Base-by-base conservation (phyloP, 2,888 invertebrate genomes). In the Lacanobia oleracea region DNA sequence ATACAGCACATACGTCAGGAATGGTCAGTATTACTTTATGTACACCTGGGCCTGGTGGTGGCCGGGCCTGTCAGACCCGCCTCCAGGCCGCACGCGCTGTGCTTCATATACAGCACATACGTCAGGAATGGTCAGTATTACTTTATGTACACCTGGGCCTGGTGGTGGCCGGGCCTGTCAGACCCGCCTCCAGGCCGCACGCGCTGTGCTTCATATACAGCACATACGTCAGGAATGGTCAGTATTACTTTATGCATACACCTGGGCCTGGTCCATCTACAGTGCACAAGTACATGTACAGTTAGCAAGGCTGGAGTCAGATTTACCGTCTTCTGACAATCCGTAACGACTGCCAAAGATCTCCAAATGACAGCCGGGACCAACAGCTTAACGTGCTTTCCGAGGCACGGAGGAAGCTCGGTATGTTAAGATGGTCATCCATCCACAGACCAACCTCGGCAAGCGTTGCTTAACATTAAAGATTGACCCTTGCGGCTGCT, bases 191-290 rank as follows among this genome's bases (percentile, higher is more conserved):
- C 94, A 94, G 70, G 93, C 96, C 96, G 1, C 88, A 95, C 60
- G 95, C 97, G 23, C 96, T 97, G 88, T 97, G 97, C 93, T 97
- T 97, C 92, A 95, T 97, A 57, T 97, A 97, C 91, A 94, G 95
- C n/a, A 86, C 89, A 12, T 82, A 86, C 16, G 80, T 86, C 7
- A 85, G 75, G 18, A 96, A 96, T 73, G 96, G 96, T 96, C 14
- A 77, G 85, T 74, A 14, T 16, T 50, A 48, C 12, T 12, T 40
- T 40, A 40, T 12, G 1, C 12, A 40, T 40, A 40, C 40, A n/a
- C n/a, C n/a, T n/a, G n/a, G n/a, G n/a, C n/a, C n/a, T n/a, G n/a
- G n/a, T n/a, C n/a, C n/a, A n/a, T n/a, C n/a, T n/a, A n/a, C n/a
- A n/a, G n/a, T n/a, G n/a, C n/a, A n/a, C n/a, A n/a, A n/a, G n/a